Percentiles rank a stretch among this genome's conserved stretches.
Conservation (phyloP, 1,140 invertebrate species). For the Elymnias hypermnestra region DNA sequence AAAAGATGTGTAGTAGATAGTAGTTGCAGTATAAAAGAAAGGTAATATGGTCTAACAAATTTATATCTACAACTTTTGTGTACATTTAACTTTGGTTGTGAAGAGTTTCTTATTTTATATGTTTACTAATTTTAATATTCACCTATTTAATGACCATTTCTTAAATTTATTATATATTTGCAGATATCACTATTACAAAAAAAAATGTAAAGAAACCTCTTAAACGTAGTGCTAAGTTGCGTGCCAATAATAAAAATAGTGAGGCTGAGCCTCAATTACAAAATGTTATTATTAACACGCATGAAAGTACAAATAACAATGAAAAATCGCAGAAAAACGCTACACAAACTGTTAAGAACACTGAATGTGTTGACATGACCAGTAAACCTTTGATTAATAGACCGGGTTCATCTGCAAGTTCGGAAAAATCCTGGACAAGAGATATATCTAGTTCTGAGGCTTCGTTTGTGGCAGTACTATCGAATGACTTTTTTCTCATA, state of each 20-base stretch:
- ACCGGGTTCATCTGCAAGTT: slow-evolving; percentile 8
- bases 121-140: no score
- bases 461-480: slow-evolving; percentile 35
- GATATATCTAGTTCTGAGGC: slow-evolving; percentile 50
- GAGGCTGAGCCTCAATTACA: slow-evolving; percentile 2
- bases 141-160: no score
- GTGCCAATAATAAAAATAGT: slow-evolving; percentile 2
- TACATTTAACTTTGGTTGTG: no score
- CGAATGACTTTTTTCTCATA: slow-evolving; percentile 41
- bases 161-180: slow-evolving; percentile 1
- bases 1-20: no score
- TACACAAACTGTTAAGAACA: not conserved
- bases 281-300: not conserved
- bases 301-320: not conserved
- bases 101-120: no score
- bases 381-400: not conserved
- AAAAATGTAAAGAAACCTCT: not conserved
- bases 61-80: no score
- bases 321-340: not conserved
- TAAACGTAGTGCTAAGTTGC: not conserved
- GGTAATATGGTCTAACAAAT: no score
- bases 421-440: slow-evolving; percentile 48
- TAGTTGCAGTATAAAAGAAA: no score
- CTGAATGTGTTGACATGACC: not conserved
- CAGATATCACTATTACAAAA: slow-evolving; percentile 1